Evolutionary conservation across 2,113 vertebrate species (phyloP), one percentile per base, ranked within the genome.

Genomic region (rat (Rattus norvegicus)): DNA sequence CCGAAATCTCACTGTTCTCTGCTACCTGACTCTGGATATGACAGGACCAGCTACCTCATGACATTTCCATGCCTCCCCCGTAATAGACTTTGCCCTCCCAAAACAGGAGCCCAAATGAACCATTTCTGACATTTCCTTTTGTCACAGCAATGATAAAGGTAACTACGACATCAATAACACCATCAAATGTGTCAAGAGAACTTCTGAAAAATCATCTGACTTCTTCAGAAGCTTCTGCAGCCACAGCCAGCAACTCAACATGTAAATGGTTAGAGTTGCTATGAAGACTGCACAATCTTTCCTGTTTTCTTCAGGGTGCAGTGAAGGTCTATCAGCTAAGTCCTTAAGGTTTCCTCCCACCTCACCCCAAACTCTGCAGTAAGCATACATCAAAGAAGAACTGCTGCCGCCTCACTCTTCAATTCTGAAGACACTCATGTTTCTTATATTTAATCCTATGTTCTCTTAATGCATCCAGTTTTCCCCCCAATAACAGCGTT

Each of bases 231-330:
- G n/a, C 43, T 59, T 54, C 75, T 33, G 17, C 8, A 70, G 10
- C 13, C 17, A 9, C 11, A 36, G 3, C 59, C 39, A 47, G 36
- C 33, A 72, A 70, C 24, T 88, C 30, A 83, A 61, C 72, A 63
- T 83, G 30, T 65, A 61, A 65, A 95, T 79, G 65, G 26, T 28
- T 93, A 0, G 9, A 61, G 12, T 22, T 56, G 28, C 47, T 33
- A 2, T 30, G 8, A 10, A 91, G 26, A 92, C 39, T 47, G 4
- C 28, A 19, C 52, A 67, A 14, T 33, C 13, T 30, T 95, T 93
- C 47, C 54, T 90, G 28, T 22, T 87, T 95, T 67, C 80, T 85
- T 96, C 77, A 93, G 49, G 86, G 52, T 89, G 14, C 30, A 91
- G 16, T 47, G n/a, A 95, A 39, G 6, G 10, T 49, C 76, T 95